Percentiles rank a stretch among this genome's conserved stretches.
Conservation (phyloP, 1,140 invertebrate species). For the Brachionus rotundiformis region DNA sequence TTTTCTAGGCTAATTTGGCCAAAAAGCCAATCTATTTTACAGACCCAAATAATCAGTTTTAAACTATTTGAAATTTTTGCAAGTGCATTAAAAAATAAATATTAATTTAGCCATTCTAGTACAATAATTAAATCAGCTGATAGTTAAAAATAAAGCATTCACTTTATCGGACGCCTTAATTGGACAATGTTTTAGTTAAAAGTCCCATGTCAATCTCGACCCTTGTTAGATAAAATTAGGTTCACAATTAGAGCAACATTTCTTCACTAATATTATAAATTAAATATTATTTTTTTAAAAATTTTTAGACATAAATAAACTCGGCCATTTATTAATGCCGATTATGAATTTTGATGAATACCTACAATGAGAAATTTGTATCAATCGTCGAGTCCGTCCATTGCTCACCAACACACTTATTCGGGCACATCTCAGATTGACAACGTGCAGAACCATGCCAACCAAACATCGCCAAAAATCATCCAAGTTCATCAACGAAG, state of each 20-base stretch:
- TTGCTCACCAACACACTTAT: not conserved
- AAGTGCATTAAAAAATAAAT: not conserved
- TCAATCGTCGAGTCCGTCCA: not conserved
- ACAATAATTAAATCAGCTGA: conserved; percentile 13
- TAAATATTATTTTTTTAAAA: not conserved
- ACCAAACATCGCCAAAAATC: conserved; percentile 25
- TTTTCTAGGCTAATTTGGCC: conserved; percentile 17
- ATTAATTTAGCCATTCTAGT: not conserved
- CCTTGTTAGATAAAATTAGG: not conserved
- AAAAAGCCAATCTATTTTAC: conserved; percentile 19
- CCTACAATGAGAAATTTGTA: conserved; percentile 40
- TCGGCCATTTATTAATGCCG: not conserved
- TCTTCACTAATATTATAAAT: not conserved
- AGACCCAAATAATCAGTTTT: not conserved
- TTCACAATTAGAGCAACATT: not conserved
- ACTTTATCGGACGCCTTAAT: not conserved
- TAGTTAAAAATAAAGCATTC: not conserved
- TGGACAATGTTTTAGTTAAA: not conserved
- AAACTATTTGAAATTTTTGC: not conserved
- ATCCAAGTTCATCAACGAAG: conserved; percentile 10
- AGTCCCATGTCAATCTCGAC: not conserved
- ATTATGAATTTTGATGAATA: conserved; percentile 18
- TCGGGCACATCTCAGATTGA: not conserved
- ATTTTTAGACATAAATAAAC: not conserved
- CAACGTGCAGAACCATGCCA: not conserved